These are phyloP conservation scores for Sceloporus tristichus DNA, from an alignment of 2,113 vertebrate genomes.

Conservation along the genomic window DNA sequence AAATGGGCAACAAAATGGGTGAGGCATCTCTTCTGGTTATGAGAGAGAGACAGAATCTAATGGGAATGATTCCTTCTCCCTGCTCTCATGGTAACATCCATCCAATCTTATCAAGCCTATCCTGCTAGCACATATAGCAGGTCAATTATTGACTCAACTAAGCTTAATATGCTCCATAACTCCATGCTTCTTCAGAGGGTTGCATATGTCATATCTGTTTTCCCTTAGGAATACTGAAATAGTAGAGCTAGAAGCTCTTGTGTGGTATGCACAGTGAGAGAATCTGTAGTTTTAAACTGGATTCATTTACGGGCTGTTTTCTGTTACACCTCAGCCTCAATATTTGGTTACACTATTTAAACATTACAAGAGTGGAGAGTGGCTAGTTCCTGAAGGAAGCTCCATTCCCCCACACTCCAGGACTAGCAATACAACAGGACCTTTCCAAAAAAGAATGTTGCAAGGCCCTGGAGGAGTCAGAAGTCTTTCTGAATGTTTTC, in stretches of 20 bases:
- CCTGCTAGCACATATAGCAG: background rate
- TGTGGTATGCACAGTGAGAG: background rate
- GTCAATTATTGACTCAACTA: background rate
- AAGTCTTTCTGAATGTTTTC: background rate
- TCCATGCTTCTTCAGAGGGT: background rate
- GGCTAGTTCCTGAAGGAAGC: background rate
- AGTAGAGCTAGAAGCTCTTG: background rate
- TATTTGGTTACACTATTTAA: background rate
- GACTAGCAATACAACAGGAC: background rate
- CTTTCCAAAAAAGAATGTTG: background rate
- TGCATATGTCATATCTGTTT: background rate
- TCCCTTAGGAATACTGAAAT: background rate
- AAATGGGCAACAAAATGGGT: background rate
- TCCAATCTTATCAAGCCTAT: background rate
- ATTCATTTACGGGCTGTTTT: constrained; percentile 2
- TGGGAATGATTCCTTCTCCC: background rate
- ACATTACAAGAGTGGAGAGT: background rate
- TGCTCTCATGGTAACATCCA: background rate
- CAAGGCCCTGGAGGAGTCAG: background rate
- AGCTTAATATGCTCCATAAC: background rate
- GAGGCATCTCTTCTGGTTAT: background rate
- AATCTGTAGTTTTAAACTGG: background rate
- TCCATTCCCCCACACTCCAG: background rate
- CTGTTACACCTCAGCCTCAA: background rate
- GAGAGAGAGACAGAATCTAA: too few relatives aligned